phyloP scores from a whole-genome alignment of 2,888 invertebrate species.

The Neocrepidodera transversa region DNA sequence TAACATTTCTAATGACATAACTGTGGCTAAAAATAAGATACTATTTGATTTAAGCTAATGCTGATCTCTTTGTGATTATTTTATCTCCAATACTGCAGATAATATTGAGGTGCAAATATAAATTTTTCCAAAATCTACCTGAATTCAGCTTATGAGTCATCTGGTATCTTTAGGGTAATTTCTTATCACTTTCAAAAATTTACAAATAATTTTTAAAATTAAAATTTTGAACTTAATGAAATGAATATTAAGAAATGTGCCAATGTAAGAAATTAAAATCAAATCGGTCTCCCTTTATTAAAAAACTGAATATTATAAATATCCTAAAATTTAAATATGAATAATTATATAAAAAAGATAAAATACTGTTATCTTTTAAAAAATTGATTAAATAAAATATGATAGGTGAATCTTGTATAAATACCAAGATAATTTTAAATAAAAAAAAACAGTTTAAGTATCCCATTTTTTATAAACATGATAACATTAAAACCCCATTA shows the following conservation, averaged over 20 bases:
- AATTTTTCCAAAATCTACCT: background rate
- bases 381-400: background rate
- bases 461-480: background rate
- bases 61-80: background rate
- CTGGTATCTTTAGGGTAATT: no score
- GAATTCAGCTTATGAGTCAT: background rate
- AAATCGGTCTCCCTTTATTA: background rate
- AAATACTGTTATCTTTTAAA: background rate
- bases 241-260: no score
- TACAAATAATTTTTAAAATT: no score
- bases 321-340: background rate
- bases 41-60: constrained; percentile 13
- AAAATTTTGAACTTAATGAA: no score
- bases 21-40: constrained; percentile 22
- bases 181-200: no score
- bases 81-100: background rate
- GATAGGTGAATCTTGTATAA: constrained; percentile 3
- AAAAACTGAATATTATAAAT: no score
- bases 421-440: background rate
- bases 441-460: background rate
- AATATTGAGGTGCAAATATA: background rate
- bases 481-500: constrained; percentile 16
- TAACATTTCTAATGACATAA: constrained; percentile 21
- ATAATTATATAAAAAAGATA: background rate
- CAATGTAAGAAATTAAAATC: background rate